Evolutionary conservation across 1,140 invertebrate species (phyloP).

Genomic region (Leptopilina boulardi): DNA sequence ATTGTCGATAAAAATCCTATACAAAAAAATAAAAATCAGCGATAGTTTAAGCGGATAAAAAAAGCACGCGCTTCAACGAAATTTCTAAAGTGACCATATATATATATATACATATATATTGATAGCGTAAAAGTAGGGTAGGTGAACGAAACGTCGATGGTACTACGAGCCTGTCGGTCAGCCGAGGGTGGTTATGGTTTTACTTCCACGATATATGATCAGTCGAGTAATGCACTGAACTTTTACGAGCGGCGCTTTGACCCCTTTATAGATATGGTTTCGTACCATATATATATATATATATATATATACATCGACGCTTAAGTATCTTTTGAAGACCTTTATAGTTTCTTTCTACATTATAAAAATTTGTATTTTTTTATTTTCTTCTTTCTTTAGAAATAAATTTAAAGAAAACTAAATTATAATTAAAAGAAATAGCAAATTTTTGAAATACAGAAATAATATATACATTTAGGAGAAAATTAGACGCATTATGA

Average conservation of each 20-base stretch:
- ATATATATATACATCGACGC: background rate
- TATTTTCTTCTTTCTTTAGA: background rate
- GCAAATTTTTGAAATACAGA: too few relatives aligned
- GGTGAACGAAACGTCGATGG: conserved; percentile 35
- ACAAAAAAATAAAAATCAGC: conserved; percentile 57
- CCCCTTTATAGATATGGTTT: conserved; percentile 42
- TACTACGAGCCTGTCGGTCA: conserved; percentile 32
- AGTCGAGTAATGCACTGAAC: conserved; percentile 39
- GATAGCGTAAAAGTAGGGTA: conserved; percentile 46
- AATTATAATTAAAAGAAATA: background rate
- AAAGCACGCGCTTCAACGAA: conserved; percentile 61
- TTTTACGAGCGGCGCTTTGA: conserved; percentile 42
- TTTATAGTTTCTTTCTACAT: conserved; percentile 1
- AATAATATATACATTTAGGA: too few relatives aligned
- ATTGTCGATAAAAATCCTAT: conserved; percentile 63
- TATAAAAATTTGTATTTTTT: conserved; percentile 1
- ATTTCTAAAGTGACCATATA: conserved; percentile 47
- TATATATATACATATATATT: too few relatives aligned
- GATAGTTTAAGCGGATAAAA: conserved; percentile 66
- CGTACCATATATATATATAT: background rate
- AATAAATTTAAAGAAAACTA: background rate
- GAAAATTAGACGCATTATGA: too few relatives aligned
- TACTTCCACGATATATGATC: conserved; percentile 36
- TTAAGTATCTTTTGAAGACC: conserved; percentile 28
- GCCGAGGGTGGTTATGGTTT: conserved; percentile 49